Evolutionary conservation across 53 echinoderm and acorn worm genomes (phyloP).

Genomic region (Echinarachnius parma): DNA sequence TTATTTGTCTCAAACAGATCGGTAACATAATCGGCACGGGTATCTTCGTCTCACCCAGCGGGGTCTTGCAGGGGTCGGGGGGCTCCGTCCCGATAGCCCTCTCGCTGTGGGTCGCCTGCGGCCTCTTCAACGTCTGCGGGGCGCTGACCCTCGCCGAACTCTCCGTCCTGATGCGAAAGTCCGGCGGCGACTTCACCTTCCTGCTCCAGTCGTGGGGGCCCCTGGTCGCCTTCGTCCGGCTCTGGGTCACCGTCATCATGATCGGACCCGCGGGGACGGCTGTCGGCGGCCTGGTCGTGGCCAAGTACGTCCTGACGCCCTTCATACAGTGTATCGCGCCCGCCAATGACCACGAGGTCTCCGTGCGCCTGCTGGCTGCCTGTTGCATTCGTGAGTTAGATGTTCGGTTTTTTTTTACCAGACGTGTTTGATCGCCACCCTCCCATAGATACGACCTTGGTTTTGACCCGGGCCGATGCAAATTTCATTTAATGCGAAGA

Average conservation of each 20-base stretch:
- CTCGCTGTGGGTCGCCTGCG: constrained; percentile 45
- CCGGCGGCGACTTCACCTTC: constrained; percentile 74
- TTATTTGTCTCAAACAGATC: no score
- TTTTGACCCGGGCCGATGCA: no score
- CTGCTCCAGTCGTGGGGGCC: constrained; percentile 50
- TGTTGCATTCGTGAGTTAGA: constrained; percentile 55
- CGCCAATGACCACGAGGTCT: constrained; percentile 1
- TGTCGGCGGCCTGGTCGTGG: constrained; percentile 38
- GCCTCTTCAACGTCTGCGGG: constrained; percentile 46
- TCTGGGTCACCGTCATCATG: constrained; percentile 46
- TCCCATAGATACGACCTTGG: no score
- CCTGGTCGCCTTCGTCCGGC: constrained; percentile 37
- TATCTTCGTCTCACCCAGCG: constrained; percentile 70
- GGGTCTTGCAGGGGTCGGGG: constrained; percentile 37
- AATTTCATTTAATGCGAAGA: no score
- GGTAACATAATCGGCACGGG: constrained; percentile 70
- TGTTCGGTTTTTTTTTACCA: no score
- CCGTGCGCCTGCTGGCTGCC: constrained; percentile 30
- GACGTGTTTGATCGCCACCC: no score
- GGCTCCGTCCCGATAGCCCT: constrained; percentile 57
- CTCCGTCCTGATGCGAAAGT: constrained; percentile 66
- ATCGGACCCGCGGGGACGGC: constrained; percentile 38
- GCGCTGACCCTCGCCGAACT: constrained; percentile 72
- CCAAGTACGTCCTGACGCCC: constrained; percentile 52
- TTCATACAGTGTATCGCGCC: constrained; percentile 36